Conservation (phyloP, 2,797 vertebrate species). For the Tinamus major region DNA sequence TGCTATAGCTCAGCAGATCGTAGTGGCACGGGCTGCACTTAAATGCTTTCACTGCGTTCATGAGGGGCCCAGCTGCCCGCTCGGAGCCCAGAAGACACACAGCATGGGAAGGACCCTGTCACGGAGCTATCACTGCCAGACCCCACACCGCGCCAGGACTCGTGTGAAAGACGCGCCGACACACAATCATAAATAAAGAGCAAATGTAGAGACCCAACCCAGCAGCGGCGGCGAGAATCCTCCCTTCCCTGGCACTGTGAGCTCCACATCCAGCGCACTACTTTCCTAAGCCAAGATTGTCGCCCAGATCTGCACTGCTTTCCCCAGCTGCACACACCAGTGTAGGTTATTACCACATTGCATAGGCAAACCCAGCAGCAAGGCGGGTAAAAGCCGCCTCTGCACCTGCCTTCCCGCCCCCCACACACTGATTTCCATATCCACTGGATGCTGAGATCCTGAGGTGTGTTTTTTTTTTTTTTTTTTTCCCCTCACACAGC, state of each 20-base stretch:
- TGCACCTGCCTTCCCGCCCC: slow-evolving; percentile 27
- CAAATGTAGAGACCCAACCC: not conserved
- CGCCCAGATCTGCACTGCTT: too few relatives aligned
- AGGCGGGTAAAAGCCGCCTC: slow-evolving; percentile 46
- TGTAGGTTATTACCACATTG: not conserved
- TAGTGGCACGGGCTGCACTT: too few relatives aligned
- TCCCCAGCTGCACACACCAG: too few relatives aligned
- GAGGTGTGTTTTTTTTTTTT: not conserved
- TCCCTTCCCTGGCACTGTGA: too few relatives aligned
- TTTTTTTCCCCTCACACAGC: slow-evolving; percentile 57
- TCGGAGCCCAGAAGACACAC: too few relatives aligned
- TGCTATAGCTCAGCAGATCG: too few relatives aligned
- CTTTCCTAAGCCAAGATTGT: too few relatives aligned
- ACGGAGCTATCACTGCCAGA: slow-evolving; percentile 14
- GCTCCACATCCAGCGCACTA: too few relatives aligned
- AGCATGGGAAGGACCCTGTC: too few relatives aligned
- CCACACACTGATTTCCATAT: not conserved
- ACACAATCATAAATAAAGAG: slow-evolving; percentile 69
- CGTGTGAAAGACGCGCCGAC: slow-evolving; percentile 67
- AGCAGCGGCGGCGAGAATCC: too few relatives aligned
- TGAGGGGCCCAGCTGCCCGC: slow-evolving; percentile 28
- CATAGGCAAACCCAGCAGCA: slow-evolving; percentile 52
- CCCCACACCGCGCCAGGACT: slow-evolving; percentile 48
- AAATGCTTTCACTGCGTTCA: too few relatives aligned
- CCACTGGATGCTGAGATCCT: slow-evolving; percentile 72